Conservation (phyloP, 2,113 vertebrate genomes). For the Vulpes ferrilata region DNA sequence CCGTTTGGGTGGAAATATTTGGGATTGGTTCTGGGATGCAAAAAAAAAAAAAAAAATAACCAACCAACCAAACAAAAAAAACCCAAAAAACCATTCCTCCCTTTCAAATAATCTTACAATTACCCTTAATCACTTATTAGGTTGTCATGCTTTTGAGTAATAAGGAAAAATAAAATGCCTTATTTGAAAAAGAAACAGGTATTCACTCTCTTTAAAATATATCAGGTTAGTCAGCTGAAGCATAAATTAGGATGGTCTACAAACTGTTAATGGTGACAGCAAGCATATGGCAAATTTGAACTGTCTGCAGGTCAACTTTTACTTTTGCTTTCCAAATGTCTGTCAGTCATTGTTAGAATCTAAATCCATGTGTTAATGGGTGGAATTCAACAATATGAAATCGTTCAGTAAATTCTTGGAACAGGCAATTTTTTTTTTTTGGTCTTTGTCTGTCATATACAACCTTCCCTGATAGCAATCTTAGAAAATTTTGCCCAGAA, state of each 20-base stretch:
- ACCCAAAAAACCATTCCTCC: background rate
- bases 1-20: constrained; percentile 43
- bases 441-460: background rate
- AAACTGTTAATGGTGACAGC: constrained; percentile 57
- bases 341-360: constrained; percentile 69
- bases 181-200: constrained; percentile 71
- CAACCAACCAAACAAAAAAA: too few species aligned
- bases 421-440: background rate
- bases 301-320: constrained; percentile 72
- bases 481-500: background rate
- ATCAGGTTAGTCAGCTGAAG: constrained; percentile 57
- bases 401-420: constrained; percentile 42
- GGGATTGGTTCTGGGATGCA: background rate
- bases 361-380: constrained; percentile 60
- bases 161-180: constrained; percentile 54
- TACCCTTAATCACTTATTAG: constrained; percentile 12
- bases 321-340: constrained; percentile 72
- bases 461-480: background rate
- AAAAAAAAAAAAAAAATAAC: background rate
- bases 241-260: constrained; percentile 64
- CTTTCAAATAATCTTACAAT: constrained; percentile 37
- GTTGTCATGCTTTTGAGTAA: constrained; percentile 27
- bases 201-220: constrained; percentile 45
- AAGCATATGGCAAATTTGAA: constrained; percentile 74
- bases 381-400: constrained; percentile 43